A percentile compares a stretch with the other conserved stretches of the same genome.
Evolutionary conservation across 2,888 invertebrate genomes (phyloP).

Genomic region (Morinoia aosen): DNA sequence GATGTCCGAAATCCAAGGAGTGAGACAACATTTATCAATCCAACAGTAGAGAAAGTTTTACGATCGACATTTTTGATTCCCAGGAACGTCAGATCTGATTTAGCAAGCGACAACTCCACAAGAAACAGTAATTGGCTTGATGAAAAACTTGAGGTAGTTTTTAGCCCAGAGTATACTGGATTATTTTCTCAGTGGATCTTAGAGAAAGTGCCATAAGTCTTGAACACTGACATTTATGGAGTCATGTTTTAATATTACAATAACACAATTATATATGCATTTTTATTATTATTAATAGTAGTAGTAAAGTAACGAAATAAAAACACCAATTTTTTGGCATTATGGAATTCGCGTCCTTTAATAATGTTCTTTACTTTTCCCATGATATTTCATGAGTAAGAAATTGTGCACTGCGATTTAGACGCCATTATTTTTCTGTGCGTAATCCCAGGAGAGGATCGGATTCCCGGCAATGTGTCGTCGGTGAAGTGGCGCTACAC

Average conservation of each 20-base stretch:
- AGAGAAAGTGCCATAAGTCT: not conserved
- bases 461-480: too few species aligned
- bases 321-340: too few species aligned
- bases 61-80: not conserved
- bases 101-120: not conserved
- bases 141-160: not conserved
- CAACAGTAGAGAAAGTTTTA: not conserved
- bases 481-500: too few species aligned
- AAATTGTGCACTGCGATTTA: too few species aligned
- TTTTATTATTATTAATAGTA: not conserved
- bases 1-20: not conserved
- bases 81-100: not conserved
- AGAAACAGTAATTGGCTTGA: not conserved
- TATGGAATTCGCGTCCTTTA: too few species aligned
- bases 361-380: too few species aligned
- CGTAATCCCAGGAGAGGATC: too few species aligned
- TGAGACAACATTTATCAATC: not conserved
- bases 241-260: not conserved
- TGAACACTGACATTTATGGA: not conserved
- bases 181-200: conserved; percentile 10
- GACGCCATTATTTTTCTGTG: too few species aligned
- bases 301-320: too few species aligned
- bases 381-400: too few species aligned
- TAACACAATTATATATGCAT: not conserved
- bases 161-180: not conserved